Evolutionary conservation across 2,113 vertebrate genomes (phyloP), one percentile per base, ranked within the genome.

Genomic region (Psilopogon haemacephalus): DNA sequence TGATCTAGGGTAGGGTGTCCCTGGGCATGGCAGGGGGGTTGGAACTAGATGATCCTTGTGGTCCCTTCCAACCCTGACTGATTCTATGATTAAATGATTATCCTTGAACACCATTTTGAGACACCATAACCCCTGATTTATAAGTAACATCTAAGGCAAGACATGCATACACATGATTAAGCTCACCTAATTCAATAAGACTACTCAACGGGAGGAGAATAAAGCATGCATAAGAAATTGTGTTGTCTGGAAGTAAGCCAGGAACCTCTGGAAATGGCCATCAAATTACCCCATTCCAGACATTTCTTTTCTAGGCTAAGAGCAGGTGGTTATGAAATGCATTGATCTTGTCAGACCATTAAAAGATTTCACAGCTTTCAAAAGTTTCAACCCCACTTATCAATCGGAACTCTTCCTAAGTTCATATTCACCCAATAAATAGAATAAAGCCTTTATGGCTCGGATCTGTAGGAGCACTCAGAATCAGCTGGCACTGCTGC

Each of bases 401-500:
- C 63, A 32, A 48, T 90, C n/a, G 15, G 54, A 72, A 44, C 16
- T 67, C 44, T 59, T 86, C 65, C 21, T 70, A 69, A 82, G 62
- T 72, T 58, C 4, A 2, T 70, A 46, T 73, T 65, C 46, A 73
- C 56, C 15, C 42, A 68, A 73, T 20, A 63, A 42, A 1, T 4
- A 84, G 50, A 93, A 63, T 55, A 65, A 84, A 84, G 17, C 7
- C 17, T 60, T 71, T 81, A 12, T 82, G 77, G 33, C 37, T 76
- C 44, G 73, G 6, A 64, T 90, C 79, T 56, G n/a, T 60, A 83
- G 10, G 7, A 88, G 95, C 83, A 64, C 33, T 73, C 40, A 42
- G 64, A 83, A 94, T 46, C 71, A 93, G 87, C 78, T 95, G 89
- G 89, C 44, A 21, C 40, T 55, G 32, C 82, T 94, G 88, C 56